Conservation (phyloP, 2,113 vertebrate species). For the Leuciscus idus region DNA sequence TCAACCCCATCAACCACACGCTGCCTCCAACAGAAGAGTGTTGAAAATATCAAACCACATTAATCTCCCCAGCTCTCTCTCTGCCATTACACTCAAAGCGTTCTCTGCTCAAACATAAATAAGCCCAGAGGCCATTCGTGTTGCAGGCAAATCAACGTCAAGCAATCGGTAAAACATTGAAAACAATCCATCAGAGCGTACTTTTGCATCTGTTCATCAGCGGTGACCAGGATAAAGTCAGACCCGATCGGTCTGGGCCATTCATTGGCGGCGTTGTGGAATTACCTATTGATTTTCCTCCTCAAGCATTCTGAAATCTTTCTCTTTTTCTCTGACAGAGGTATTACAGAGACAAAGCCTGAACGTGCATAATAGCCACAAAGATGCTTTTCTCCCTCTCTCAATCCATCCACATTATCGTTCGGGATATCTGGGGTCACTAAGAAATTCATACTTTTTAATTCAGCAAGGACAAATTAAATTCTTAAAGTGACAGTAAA, state of each 20-base stretch:
- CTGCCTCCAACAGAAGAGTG: neutral
- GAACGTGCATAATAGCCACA: constrained; percentile 42
- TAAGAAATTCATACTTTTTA: neutral
- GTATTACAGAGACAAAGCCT: constrained; percentile 42
- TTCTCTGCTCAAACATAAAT: constrained; percentile 46
- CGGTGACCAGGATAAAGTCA: constrained; percentile 46
- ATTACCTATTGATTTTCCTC: constrained; percentile 64
- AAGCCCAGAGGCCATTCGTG: constrained; percentile 45
- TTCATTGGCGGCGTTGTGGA: constrained; percentile 44
- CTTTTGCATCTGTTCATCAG: constrained; percentile 58
- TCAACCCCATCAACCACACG: neutral
- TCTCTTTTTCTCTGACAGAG: constrained; percentile 34
- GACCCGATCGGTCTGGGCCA: constrained; percentile 21
- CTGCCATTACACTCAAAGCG: constrained; percentile 25
- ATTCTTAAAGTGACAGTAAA: neutral
- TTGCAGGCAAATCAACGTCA: constrained; percentile 43
- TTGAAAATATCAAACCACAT: constrained; percentile 1
- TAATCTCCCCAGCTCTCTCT: neutral
- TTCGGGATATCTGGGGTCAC: neutral
- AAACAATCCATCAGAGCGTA: constrained; percentile 53
- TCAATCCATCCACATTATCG: neutral
- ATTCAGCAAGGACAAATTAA: neutral
- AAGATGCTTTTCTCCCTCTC: constrained; percentile 26
- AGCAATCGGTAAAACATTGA: constrained; percentile 47
- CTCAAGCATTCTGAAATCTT: constrained; percentile 46